phyloP scores from a whole-genome alignment of 1,140 invertebrate species.

The Drosophila pandora region DNA sequence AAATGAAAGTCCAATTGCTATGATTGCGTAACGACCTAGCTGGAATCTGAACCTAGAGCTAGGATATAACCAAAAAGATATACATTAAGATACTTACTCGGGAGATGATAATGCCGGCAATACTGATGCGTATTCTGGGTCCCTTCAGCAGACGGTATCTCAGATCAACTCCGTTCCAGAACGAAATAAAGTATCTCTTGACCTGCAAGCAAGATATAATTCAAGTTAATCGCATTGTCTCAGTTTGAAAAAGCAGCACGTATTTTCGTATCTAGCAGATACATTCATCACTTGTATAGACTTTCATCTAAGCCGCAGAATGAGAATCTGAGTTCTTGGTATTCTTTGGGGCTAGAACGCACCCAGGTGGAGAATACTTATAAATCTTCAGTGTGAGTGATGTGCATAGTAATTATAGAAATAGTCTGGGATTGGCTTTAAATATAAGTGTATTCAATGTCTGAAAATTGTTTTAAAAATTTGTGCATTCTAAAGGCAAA shows the following conservation, averaged over 20 bases:
- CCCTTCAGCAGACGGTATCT: conserved; percentile 96
- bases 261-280: conserved; percentile 10
- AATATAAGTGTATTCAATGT: too few species aligned
- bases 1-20: conserved; percentile 36
- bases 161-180: conserved; percentile 97
- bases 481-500: too few species aligned
- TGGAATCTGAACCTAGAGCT: not conserved
- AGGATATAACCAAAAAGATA: not conserved
- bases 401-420: conserved; percentile 55
- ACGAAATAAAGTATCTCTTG: conserved; percentile 97
- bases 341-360: conserved; percentile 42
- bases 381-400: conserved; percentile 55
- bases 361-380: conserved; percentile 41
- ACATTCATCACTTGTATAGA: conserved; percentile 14
- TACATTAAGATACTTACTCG: conserved; percentile 88
- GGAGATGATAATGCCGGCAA: conserved; percentile 97
- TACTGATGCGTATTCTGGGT: conserved; percentile 96
- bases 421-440: not conserved
- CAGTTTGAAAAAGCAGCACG: not conserved
- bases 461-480: too few species aligned
- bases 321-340: conserved; percentile 20
- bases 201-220: conserved; percentile 86
- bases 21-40: conserved; percentile 28
- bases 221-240: not conserved
- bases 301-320: conserved; percentile 57